Base-by-base conservation (phyloP, 2,888 invertebrate genomes). In the Himalopsyche anomala region DNA sequence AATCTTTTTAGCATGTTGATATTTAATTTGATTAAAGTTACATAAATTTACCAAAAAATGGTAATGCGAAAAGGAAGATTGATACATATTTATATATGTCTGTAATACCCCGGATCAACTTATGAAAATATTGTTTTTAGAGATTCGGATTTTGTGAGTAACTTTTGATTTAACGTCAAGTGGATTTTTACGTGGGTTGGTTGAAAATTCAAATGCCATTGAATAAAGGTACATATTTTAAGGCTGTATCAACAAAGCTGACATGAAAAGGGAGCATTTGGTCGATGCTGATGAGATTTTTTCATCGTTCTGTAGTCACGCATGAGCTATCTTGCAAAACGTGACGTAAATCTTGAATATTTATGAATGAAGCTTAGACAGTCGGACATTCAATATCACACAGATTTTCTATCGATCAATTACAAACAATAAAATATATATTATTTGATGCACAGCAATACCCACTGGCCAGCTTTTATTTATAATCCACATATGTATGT, bases 231-330 rank as follows among this genome's bases (percentile, higher is more conserved):
- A 36, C 36, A 15, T 74, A 15, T 36, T 36, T 28, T 74, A 74
- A 38, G 36, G 28, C 19, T 36, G 36, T 36, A 74, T 74, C 38
- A 38, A 74, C 74, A 74, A 74, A 74, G 36, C 74, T 62, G 62
- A 62, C 62, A 62, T 5, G 62, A 19, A 62, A 62, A 62, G 28
- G 15, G 19, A 62, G 19, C 62, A 19, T 74, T 74, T 36, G 15
- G 36, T 38, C 38, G 19, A 12, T 74, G 36, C 38, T 12, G 74
- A 36, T 36, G 12, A 74, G 74, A 28, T 28, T 36, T 38, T 36
- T 74, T 11, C 51, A 51, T 51, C 5, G 51, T 51, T 51, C 15
- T 51, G 3, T 51, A 15, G 12, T 51, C 51, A 51, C 15, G 51
- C 51, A 51, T 15, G 51, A 51, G 15, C 51, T 15, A 51, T 51